Evolutionary conservation across 2,113 vertebrate genomes (phyloP).

Genomic region (Tiliqua scincoides): DNA sequence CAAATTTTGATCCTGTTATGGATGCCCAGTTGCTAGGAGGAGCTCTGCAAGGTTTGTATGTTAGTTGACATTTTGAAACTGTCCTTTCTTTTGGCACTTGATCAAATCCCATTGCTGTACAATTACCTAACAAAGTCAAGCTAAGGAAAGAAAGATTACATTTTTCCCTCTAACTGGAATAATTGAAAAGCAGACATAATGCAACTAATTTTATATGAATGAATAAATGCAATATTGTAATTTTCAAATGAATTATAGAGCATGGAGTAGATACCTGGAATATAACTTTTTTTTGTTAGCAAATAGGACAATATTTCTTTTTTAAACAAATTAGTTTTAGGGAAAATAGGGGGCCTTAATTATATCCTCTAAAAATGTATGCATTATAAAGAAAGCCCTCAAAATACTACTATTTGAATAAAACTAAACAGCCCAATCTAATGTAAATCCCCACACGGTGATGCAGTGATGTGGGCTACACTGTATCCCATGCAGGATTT

Average conservation of each 20-base stretch:
- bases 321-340: not conserved
- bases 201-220: not conserved
- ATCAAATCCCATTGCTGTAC: not conserved
- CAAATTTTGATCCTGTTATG: slow-evolving; percentile 75
- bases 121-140: not conserved
- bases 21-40: slow-evolving; percentile 77
- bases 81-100: not conserved
- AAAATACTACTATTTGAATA: slow-evolving; percentile 29
- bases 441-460: too few relatives aligned
- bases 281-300: too few relatives aligned
- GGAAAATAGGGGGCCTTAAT: slow-evolving; percentile 24
- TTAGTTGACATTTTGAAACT: not conserved
- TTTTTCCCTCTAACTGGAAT: not conserved
- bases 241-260: slow-evolving; percentile 18
- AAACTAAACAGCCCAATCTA: slow-evolving; percentile 34
- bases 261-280: too few relatives aligned
- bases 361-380: slow-evolving; percentile 26
- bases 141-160: not conserved
- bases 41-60: slow-evolving; percentile 78
- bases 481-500: too few relatives aligned
- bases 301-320: slow-evolving; percentile 6
- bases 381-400: slow-evolving; percentile 12
- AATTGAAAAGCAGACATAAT: not conserved
- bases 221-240: slow-evolving; percentile 1
- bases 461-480: too few relatives aligned